These are phyloP conservation scores for Solen grandis DNA, from an alignment of 1,140 invertebrate genomes.

Conservation along the genomic window DNA sequence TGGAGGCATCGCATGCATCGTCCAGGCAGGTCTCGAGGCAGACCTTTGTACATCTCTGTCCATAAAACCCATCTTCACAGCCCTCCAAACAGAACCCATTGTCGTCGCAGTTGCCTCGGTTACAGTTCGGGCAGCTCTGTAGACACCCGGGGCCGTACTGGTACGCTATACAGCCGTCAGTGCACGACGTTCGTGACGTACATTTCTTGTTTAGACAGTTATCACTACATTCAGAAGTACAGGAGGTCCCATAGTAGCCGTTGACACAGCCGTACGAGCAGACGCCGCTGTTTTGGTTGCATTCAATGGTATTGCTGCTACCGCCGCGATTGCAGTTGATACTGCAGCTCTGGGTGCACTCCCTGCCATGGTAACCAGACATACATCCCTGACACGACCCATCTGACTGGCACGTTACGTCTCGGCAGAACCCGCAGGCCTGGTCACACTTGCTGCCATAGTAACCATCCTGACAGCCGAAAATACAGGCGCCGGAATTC, in stretches of 20 bases:
- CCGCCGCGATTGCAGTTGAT: not conserved
- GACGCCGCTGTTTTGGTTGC: constrained; percentile 1
- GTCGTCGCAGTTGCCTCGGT: not conserved
- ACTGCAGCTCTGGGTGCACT: not conserved
- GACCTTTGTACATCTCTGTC: not conserved
- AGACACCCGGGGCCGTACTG: constrained; percentile 16
- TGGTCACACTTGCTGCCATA: not conserved
- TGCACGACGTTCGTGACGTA: not conserved
- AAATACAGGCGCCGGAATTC: not conserved
- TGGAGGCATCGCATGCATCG: not conserved
- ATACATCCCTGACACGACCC: constrained; percentile 32
- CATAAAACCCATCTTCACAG: not conserved
- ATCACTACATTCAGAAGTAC: not conserved
- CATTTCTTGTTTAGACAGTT: not conserved
- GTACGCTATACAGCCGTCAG: not conserved
- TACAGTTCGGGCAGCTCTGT: not conserved
- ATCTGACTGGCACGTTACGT: constrained; percentile 4
- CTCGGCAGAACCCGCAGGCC: constrained; percentile 16
- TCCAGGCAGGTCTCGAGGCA: constrained; percentile 1
- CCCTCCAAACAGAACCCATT: constrained; percentile 5
- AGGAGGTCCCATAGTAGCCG: not conserved
- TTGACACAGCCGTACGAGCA: constrained; percentile 5
- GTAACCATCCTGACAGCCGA: constrained; percentile 8
- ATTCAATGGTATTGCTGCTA: not conserved
- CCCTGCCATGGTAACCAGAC: constrained; percentile 22